phyloP scores from a whole-genome alignment of 2,797 vertebrate species.

The Mormyrus hasselquistii region DNA sequence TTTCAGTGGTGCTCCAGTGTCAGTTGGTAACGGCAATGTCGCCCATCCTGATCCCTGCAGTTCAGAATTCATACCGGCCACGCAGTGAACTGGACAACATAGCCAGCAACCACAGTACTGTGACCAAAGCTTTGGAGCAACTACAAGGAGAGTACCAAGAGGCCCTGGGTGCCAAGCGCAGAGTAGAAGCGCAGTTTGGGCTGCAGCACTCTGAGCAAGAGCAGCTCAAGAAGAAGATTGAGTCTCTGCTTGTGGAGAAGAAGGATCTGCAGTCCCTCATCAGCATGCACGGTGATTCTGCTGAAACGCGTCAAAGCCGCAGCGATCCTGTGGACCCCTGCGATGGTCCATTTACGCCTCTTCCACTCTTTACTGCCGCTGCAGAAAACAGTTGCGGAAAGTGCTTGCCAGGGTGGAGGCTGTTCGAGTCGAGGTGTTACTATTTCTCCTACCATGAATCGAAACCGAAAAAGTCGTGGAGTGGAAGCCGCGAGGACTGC shows the following conservation, averaged over 20 bases:
- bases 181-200: conserved; percentile 27
- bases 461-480: conserved; percentile 32
- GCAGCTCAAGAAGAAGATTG: background rate
- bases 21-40: background rate
- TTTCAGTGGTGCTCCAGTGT: background rate
- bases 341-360: background rate
- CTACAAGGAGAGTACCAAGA: background rate
- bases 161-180: background rate
- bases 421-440: conserved; percentile 43
- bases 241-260: background rate
- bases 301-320: background rate
- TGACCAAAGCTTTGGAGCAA: background rate
- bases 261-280: conserved; percentile 40
- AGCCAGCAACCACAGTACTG: conserved; percentile 32
- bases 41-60: conserved; percentile 32
- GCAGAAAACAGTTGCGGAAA: conserved; percentile 54
- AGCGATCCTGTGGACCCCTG: background rate
- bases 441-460: conserved; percentile 36
- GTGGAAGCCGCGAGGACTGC: conserved; percentile 44
- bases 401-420: conserved; percentile 53
- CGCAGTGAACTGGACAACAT: conserved; percentile 42
- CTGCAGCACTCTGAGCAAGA: background rate
- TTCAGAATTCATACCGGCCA: conserved; percentile 25
- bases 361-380: background rate
- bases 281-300: conserved; percentile 42